Conservation (phyloP, 2,797 vertebrate genomes). For the Calcarius lapponicus region DNA sequence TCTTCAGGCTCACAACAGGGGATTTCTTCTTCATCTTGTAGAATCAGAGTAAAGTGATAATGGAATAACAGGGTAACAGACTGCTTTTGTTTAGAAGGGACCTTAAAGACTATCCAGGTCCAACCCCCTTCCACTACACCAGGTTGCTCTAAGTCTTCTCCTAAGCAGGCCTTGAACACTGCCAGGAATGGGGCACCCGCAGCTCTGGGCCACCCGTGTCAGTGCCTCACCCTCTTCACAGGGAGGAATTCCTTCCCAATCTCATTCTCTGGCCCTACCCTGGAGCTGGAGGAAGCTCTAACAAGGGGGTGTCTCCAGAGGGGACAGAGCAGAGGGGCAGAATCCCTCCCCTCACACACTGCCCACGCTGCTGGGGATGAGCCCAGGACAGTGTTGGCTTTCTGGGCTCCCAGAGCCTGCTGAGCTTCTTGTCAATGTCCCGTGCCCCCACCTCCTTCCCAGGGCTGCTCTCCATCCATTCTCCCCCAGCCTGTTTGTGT, state of each 20-base stretch:
- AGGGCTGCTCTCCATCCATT: background rate
- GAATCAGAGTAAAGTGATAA: background rate
- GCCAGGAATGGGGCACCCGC: background rate
- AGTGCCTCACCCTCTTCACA: background rate
- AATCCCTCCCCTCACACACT: background rate
- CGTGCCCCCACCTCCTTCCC: background rate
- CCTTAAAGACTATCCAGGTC: background rate
- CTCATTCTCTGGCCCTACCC: background rate
- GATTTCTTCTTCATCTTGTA: background rate
- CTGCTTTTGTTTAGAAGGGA: background rate
- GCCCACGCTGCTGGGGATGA: background rate
- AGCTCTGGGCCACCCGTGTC: too few relatives aligned
- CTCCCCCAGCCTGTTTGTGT: background rate
- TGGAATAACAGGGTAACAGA: background rate
- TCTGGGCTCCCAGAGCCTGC: background rate
- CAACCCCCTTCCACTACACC: too few relatives aligned
- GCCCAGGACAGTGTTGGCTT: background rate
- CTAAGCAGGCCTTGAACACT: background rate
- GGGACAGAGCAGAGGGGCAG: background rate
- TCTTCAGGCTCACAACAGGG: background rate
- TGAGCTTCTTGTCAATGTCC: background rate
- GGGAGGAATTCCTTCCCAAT: background rate
- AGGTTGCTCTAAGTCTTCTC: too few relatives aligned
- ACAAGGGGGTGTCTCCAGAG: background rate
- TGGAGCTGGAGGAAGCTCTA: background rate